Evolutionary conservation across 1,140 invertebrate species (phyloP).

Genomic region (Temnothorax nylanderi): DNA sequence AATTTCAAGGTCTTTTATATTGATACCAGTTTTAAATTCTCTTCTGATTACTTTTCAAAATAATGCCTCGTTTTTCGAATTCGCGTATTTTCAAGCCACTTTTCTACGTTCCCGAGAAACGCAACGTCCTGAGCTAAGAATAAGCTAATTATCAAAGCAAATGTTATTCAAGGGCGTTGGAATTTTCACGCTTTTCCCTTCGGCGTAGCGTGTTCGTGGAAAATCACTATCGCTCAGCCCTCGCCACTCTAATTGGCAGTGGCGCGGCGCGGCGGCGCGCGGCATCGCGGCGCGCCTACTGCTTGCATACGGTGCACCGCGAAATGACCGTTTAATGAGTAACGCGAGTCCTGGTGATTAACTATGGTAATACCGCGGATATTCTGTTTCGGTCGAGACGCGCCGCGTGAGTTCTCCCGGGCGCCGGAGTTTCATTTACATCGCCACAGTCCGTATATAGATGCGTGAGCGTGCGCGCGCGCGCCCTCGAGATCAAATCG

Average conservation of each 20-base stretch:
- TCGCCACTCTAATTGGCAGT: conserved; percentile 43
- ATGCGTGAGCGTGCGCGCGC: not conserved
- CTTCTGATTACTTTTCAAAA: not conserved
- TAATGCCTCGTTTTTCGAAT: not conserved
- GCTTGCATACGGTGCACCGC: conserved; percentile 28
- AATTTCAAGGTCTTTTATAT: not conserved
- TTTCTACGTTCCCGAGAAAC: not conserved
- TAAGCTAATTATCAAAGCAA: not conserved
- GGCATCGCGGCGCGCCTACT: not conserved
- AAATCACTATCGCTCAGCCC: conserved; percentile 34
- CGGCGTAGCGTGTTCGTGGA: conserved; percentile 21
- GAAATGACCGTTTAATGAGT: conserved; percentile 60
- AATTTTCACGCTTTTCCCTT: conserved; percentile 35
- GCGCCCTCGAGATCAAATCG: conserved; percentile 58
- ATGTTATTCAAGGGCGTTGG: conserved; percentile 9
- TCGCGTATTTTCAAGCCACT: too few species aligned
- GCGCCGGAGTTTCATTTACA: not conserved
- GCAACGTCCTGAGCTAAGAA: not conserved
- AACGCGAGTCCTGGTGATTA: conserved; percentile 55
- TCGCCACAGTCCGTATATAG: not conserved
- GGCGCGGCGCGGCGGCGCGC: not conserved
- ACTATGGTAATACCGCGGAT: conserved; percentile 67
- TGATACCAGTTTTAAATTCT: not conserved
- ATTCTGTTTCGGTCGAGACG: conserved; percentile 38
- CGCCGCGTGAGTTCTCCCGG: conserved; percentile 31